Base-by-base conservation (phyloP, 2,888 invertebrate species). In the Acanthococcus lagerstroemiae region DNA sequence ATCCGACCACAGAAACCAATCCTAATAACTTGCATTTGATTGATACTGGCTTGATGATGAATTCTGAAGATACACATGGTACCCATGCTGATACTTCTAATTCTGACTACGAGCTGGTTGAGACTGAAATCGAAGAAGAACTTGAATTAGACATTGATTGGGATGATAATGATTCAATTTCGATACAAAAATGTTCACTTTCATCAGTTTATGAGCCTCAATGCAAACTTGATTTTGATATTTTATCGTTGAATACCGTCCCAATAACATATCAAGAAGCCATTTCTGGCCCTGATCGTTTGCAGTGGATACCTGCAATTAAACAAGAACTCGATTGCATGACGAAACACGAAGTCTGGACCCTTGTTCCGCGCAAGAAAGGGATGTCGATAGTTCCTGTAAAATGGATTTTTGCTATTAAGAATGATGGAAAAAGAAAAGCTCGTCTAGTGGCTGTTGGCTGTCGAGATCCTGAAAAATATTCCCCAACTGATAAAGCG, bases 401-500 rank as follows among this genome's bases (percentile, higher is more conserved):
- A 50, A n/a, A 50, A 50, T 50, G 50, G 50, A n/a, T 50, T 50
- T 50, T 50, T 4, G 50, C n/a, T 50, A 50, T 21, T 19, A 50
- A 50, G 19, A 9, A n/a, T 19, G 50, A 50, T 50, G 50, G 50
- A 9, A 2, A 21, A 19, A 50, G 21, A 50, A n/a, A 21, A 50
- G 50, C 50, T 50, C 50, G 4, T 2, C 17, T 50, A 17, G 50
- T 50, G 2, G 50, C 17, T 17, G 17, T 48, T 48, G 50, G 50
- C 21, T 19, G 50, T 50, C 15, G 50, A 3, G 50, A 50, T 4
- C 12, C 17, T 6, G 48, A 48, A 48, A 48, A 19, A 12, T 48
- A 48, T 17, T 17, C 50, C 17, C 17, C 50, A 50, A 19, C 48
- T 19, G 50, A 50, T 12, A 50, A n/a, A 50, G 50, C 50, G 1